Evolutionary conservation across 2,113 vertebrate genomes (phyloP).

Genomic region (Menidia beryllina): DNA sequence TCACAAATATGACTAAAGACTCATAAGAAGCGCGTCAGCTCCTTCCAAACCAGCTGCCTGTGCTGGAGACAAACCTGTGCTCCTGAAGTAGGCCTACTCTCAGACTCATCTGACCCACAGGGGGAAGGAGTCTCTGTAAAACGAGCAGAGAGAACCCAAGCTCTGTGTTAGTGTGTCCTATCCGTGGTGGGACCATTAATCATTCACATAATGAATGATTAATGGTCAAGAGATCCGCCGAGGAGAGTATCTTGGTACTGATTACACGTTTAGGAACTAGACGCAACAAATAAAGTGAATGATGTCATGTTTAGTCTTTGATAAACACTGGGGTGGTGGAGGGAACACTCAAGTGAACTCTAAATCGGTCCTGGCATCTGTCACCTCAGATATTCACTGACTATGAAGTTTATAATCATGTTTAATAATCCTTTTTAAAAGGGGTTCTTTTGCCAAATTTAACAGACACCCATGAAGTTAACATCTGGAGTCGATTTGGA

Average conservation of each 20-base stretch:
- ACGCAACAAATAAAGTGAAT: neutral
- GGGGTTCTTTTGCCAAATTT: no score
- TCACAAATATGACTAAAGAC: neutral
- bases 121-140: neutral
- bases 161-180: slow-evolving; percentile 15
- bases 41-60: slow-evolving; percentile 1
- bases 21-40: neutral
- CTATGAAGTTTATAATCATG: no score
- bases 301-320: neutral
- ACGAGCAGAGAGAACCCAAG: neutral
- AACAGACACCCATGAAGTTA: no score
- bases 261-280: slow-evolving; percentile 8
- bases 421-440: no score
- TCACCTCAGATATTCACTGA: no score
- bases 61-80: slow-evolving; percentile 15
- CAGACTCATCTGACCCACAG: neutral
- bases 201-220: slow-evolving; percentile 67
- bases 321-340: neutral
- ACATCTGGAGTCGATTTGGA: no score
- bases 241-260: neutral
- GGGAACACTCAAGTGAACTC: neutral
- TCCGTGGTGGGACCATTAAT: slow-evolving; percentile 8
- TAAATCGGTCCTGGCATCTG: no score
- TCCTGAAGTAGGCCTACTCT: neutral
- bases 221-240: slow-evolving; percentile 67